Conservation (phyloP, 2,888 invertebrate species). For the Zootermopsis nevadensis region DNA sequence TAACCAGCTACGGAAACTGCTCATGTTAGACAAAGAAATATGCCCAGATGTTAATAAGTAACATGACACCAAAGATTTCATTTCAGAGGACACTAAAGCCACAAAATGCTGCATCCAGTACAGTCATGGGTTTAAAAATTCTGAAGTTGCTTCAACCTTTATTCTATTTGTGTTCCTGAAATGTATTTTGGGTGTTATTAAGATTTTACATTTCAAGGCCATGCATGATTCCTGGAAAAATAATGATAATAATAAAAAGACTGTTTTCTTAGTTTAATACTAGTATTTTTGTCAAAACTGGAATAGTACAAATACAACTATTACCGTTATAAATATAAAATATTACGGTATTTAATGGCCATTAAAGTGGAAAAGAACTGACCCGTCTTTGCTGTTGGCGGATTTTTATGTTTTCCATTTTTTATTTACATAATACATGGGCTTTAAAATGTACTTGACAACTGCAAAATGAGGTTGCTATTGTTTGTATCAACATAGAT, state of each 20-base stretch:
- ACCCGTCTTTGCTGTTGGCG: slow-evolving; percentile 54
- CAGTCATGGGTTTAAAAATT: too few species aligned
- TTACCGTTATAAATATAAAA: slow-evolving; percentile 43
- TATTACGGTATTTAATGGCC: slow-evolving; percentile 49
- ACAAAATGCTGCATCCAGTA: background rate
- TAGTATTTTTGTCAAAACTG: slow-evolving; percentile 38
- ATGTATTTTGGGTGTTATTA: background rate
- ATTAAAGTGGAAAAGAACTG: slow-evolving; percentile 53
- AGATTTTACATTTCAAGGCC: slow-evolving; percentile 24
- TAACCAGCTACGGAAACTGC: slow-evolving; percentile 7
- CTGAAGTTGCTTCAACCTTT: background rate
- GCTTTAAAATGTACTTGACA: slow-evolving; percentile 41
- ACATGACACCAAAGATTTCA: background rate
- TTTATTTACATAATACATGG: slow-evolving; percentile 29
- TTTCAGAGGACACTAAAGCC: background rate
- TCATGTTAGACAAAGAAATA: slow-evolving; percentile 42
- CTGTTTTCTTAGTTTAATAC: slow-evolving; percentile 3
- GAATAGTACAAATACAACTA: slow-evolving; percentile 42
- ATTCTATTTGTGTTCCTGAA: background rate
- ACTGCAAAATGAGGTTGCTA: slow-evolving; percentile 30
- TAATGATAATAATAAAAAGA: too few species aligned
- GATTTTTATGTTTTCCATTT: slow-evolving; percentile 39
- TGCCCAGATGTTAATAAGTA: slow-evolving; percentile 14
- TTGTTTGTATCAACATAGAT: slow-evolving; percentile 24
- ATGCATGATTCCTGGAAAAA: slow-evolving; percentile 31